Percentiles rank a stretch among this genome's conserved stretches.
Conservation (phyloP, 2,113 vertebrate species). For the Excalfactoria chinensis region DNA sequence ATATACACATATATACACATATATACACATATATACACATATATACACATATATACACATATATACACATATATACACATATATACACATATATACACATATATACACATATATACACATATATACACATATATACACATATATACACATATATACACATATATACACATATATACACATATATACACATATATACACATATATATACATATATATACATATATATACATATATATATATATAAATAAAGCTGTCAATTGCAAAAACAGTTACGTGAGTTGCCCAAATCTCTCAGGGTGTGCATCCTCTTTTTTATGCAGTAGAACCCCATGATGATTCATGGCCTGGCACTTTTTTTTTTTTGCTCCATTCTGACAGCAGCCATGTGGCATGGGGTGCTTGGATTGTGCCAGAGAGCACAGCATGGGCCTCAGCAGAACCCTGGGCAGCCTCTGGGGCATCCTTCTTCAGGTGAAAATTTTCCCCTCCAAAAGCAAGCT, state of each 20-base stretch:
- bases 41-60: too few relatives aligned
- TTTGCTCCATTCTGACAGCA: neutral
- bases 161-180: too few relatives aligned
- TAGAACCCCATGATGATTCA: neutral
- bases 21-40: too few relatives aligned
- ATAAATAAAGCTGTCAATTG: neutral
- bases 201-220: too few relatives aligned
- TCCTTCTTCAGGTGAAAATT: accelerated
- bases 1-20: too few relatives aligned
- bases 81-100: too few relatives aligned
- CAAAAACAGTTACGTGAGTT: neutral
- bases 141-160: too few relatives aligned
- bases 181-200: too few relatives aligned
- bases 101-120: too few relatives aligned
- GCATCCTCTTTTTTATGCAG: neutral
- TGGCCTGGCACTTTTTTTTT: neutral
- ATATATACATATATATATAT: too few relatives aligned
- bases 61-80: too few relatives aligned
- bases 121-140: too few relatives aligned
- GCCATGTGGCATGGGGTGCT: neutral
- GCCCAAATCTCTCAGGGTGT: neutral
- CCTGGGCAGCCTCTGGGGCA: neutral
- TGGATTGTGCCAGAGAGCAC: accelerated
- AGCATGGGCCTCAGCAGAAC: neutral
- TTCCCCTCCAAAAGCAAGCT: neutral